Base-by-base conservation (phyloP, 1,140 invertebrate species). In the Anagrus nilaparvatae region DNA sequence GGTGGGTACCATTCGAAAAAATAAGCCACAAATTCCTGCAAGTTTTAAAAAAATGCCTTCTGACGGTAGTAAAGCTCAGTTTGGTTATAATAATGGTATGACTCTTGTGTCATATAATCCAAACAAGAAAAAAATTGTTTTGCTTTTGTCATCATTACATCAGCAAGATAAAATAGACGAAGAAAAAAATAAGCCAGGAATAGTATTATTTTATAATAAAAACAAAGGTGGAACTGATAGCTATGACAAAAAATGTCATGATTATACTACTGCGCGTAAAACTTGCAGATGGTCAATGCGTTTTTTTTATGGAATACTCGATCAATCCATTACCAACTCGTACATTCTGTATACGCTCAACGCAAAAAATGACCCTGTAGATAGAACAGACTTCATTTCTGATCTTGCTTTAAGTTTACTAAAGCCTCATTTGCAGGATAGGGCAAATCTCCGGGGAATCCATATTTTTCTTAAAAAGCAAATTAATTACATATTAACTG, bases 1-100 rank as follows among this genome's bases (percentile, higher is more conserved):
- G 40, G 51, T 69, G 8, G 68, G 65, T n/a, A 70, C 67, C 9
- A 30, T 71, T 29, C 58, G 54, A 46, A 67, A 63, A 56, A 68
- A 69, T 44, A 68, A 68, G 56, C 50, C 43, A 38, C 47, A 66
- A 42, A 56, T 69, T 24, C 62, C 65, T 23, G 16, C 35, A 19
- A n/a, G 38, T 14, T 61, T 60, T 8, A 49, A 45, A 43, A 17
- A 1, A 21, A 14, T 25, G 13, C 5, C 16, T n/a, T n/a, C 25
- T 5, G 14, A 6, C 16, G 29, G 23, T 4, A 24, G 18, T 2
- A 20, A 6, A 12, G 7, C 41, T 7, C 23, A 19, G 31, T 44
- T 59, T 52, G 51, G 53, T 30, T 69, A 55, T 43, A 44, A 46
- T 43, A 46, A 54, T 2, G 43, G 56, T 20, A 48, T 54, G 17